Percentiles rank a stretch among this genome's conserved stretches.
Evolutionary conservation across 2,797 vertebrate species (phyloP).

Genomic region (Chaetodon trifasciatus): DNA sequence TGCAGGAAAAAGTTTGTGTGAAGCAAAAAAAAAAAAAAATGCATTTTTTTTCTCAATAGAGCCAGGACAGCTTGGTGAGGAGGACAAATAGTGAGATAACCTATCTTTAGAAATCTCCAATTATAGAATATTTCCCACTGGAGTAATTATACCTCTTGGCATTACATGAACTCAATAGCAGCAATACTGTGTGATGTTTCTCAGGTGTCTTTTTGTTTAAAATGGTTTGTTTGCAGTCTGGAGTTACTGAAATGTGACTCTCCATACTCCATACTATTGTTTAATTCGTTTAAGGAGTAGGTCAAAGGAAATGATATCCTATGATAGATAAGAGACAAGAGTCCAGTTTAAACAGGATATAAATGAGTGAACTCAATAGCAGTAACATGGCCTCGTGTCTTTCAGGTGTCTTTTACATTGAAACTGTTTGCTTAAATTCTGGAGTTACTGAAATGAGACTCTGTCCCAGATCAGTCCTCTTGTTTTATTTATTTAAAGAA

Average conservation of each 20-base stretch:
- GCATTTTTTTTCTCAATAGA: slow-evolving; percentile 12
- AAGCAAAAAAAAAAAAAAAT: neutral
- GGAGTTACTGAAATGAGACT: slow-evolving; percentile 27
- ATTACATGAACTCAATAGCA: slow-evolving; percentile 30
- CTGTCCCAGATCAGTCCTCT: neutral
- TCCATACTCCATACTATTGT: slow-evolving; percentile 29
- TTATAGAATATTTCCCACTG: slow-evolving; percentile 29
- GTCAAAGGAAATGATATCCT: slow-evolving; percentile 33
- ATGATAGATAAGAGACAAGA: slow-evolving; percentile 17
- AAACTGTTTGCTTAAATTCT: neutral
- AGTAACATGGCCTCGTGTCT: neutral
- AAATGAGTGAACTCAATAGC: neutral
- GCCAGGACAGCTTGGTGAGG: slow-evolving; percentile 2
- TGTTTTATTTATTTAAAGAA: slow-evolving; percentile 35
- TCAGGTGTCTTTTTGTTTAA: slow-evolving; percentile 39
- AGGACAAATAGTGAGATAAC: slow-evolving; percentile 46
- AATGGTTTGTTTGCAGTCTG: slow-evolving; percentile 32
- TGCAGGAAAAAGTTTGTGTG: slow-evolving; percentile 25
- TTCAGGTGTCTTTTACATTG: neutral
- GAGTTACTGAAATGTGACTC: slow-evolving; percentile 42
- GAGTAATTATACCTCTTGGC: slow-evolving; percentile 36
- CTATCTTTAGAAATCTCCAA: slow-evolving; percentile 50
- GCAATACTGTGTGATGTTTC: slow-evolving; percentile 6
- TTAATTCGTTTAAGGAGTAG: slow-evolving; percentile 42
- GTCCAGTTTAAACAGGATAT: neutral